phyloP scores from a whole-genome alignment of 2,113 vertebrate genomes.

The Numida meleagris region DNA sequence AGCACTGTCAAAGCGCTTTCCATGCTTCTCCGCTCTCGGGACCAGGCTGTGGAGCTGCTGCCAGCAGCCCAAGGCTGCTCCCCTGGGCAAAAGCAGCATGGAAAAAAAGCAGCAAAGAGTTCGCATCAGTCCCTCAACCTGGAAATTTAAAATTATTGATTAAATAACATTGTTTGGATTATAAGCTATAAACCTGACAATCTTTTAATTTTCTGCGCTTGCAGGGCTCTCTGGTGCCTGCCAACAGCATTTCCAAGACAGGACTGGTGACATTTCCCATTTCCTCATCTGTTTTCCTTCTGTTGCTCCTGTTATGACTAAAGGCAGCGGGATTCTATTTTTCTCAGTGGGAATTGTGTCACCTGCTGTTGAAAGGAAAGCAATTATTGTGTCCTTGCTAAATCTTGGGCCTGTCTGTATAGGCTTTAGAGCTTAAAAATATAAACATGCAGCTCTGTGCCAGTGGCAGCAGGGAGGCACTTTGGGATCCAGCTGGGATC shows the following conservation, averaged over 20 bases:
- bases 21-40: background rate
- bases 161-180: conserved; percentile 32
- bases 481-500: conserved; percentile 55
- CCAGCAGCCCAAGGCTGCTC: background rate
- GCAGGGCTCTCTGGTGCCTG: conserved; percentile 31
- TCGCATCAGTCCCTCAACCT: background rate
- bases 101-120: conserved; percentile 6
- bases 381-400: conserved; percentile 73
- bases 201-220: conserved; percentile 48
- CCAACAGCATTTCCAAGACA: conserved; percentile 41
- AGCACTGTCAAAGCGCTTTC: background rate
- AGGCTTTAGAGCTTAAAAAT: conserved; percentile 51
- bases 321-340: conserved; percentile 50
- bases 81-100: background rate
- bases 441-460: conserved; percentile 51
- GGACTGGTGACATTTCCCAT: conserved; percentile 72
- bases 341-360: conserved; percentile 67
- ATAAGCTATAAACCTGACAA: conserved; percentile 47
- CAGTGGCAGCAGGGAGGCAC: conserved; percentile 51
- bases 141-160: conserved; percentile 20
- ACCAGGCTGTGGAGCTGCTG: background rate
- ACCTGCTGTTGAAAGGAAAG: conserved; percentile 69
- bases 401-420: conserved; percentile 59
- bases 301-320: conserved; percentile 58
- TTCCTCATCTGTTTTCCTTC: conserved; percentile 57